Conservation (phyloP, 2,113 vertebrate species). For the Siphamia tubifer region DNA sequence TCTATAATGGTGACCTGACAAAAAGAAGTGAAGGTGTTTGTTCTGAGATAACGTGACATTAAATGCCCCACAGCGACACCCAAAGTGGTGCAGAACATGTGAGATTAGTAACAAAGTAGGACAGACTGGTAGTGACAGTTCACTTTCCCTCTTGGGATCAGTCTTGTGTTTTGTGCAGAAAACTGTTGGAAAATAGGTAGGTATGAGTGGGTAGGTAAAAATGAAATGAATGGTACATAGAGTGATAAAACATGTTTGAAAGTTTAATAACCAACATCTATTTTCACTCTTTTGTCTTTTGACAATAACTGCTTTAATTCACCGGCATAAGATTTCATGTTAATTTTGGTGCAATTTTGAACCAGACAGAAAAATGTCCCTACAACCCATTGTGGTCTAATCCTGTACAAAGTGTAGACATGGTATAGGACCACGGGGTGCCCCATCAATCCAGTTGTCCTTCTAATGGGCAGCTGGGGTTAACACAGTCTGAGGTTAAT, state of each 20-base stretch:
- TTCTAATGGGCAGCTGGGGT: slow-evolving; percentile 80
- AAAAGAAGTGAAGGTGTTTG: slow-evolving; percentile 40
- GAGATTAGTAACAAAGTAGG: slow-evolving; percentile 63
- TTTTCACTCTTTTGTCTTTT: too few species aligned
- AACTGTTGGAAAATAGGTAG: neutral
- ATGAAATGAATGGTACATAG: neutral
- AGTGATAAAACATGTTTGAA: neutral
- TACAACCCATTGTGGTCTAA: slow-evolving; percentile 12
- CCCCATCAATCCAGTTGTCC: slow-evolving; percentile 82
- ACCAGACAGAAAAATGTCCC: too few species aligned
- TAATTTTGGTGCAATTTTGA: neutral
- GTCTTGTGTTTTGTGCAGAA: slow-evolving; percentile 30
- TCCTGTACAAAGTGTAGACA: slow-evolving; percentile 46
- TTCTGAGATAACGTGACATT: neutral
- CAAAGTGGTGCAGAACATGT: slow-evolving; percentile 50
- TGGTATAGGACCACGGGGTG: slow-evolving; percentile 67
- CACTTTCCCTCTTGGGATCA: slow-evolving; percentile 34
- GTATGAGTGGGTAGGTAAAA: neutral
- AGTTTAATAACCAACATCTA: too few species aligned
- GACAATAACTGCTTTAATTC: neutral
- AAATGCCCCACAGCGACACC: slow-evolving; percentile 28
- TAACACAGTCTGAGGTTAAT: slow-evolving; percentile 84
- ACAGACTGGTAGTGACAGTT: slow-evolving; percentile 35
- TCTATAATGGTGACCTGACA: neutral
- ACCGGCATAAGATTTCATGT: too few species aligned